phyloP scores from a whole-genome alignment of 2,113 vertebrate species.

The Motacilla tschutschensis region DNA sequence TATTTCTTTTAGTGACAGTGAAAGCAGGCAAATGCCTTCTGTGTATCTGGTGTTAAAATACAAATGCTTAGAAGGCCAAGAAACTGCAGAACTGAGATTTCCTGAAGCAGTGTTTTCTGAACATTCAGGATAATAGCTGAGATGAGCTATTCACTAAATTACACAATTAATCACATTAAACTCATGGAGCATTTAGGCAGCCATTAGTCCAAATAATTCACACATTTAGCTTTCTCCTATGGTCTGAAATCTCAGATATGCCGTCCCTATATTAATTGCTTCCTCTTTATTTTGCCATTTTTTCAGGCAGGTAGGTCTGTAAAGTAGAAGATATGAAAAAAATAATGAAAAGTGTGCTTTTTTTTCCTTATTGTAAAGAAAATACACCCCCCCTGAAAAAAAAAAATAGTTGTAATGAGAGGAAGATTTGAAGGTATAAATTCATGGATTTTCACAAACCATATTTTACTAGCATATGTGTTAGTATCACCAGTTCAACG shows the following conservation, averaged over 20 bases:
- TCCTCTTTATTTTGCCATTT: not conserved
- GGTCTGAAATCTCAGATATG: not conserved
- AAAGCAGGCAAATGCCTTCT: not conserved
- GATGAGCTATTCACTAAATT: not conserved
- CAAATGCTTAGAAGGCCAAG: not conserved
- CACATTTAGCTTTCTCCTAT: not conserved
- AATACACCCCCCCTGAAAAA: fast-evolving
- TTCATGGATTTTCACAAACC: not conserved
- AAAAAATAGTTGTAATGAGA: not conserved
- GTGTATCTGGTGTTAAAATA: not conserved
- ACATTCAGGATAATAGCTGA: not conserved
- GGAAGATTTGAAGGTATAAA: not conserved
- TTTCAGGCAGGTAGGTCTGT: not conserved
- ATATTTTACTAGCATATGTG: not conserved
- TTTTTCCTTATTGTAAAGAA: not conserved
- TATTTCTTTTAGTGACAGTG: not conserved
- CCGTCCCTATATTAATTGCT: not conserved
- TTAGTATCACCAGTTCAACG: not conserved
- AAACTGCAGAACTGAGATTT: not conserved
- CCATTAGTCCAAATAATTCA: not conserved
- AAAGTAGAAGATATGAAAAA: not conserved
- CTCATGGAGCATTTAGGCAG: not conserved
- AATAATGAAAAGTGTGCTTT: not conserved
- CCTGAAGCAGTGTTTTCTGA: not conserved
- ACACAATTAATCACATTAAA: not conserved